Evolutionary conservation across 2,888 invertebrate genomes (phyloP).

Genomic region (Aethes cnicana): DNA sequence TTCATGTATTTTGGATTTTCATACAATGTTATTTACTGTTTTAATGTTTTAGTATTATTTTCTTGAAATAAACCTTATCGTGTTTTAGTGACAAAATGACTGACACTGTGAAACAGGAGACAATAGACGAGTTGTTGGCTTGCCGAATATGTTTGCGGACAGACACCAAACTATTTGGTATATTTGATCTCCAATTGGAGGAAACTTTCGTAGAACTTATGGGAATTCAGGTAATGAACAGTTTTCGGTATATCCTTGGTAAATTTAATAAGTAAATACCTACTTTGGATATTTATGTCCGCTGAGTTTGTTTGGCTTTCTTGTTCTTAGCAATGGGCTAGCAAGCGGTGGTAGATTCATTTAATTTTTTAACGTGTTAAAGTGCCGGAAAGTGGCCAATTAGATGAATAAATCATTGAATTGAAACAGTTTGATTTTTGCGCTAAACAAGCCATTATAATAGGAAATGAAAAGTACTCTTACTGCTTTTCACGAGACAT

Average conservation of each 20-base stretch:
- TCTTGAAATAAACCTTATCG: background rate
- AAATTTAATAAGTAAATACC: background rate
- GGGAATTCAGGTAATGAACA: conserved; percentile 7
- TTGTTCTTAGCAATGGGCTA: too few relatives aligned
- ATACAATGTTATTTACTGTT: too few relatives aligned
- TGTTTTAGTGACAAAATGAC: conserved; percentile 22
- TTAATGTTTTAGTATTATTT: background rate
- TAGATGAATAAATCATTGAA: too few relatives aligned
- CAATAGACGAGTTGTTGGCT: conserved; percentile 4
- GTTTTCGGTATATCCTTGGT: background rate
- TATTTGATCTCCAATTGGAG: conserved; percentile 5
- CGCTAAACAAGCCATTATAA: too few relatives aligned
- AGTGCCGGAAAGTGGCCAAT: too few relatives aligned
- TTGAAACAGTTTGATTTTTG: too few relatives aligned
- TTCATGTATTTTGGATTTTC: background rate
- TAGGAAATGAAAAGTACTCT: too few relatives aligned
- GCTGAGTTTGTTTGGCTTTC: too few relatives aligned
- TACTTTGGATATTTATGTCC: background rate
- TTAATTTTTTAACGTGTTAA: background rate
- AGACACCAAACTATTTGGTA: conserved; percentile 6
- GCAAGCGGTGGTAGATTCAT: too few relatives aligned
- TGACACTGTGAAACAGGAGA: conserved; percentile 14
- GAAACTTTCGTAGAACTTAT: conserved; percentile 7
- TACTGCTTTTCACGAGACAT: too few relatives aligned
- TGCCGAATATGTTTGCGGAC: conserved; percentile 20